A percentile compares a stretch with the other conserved stretches of the same genome.
Conservation (phyloP, 2,797 vertebrate species). For the Diglossa cyanea region DNA sequence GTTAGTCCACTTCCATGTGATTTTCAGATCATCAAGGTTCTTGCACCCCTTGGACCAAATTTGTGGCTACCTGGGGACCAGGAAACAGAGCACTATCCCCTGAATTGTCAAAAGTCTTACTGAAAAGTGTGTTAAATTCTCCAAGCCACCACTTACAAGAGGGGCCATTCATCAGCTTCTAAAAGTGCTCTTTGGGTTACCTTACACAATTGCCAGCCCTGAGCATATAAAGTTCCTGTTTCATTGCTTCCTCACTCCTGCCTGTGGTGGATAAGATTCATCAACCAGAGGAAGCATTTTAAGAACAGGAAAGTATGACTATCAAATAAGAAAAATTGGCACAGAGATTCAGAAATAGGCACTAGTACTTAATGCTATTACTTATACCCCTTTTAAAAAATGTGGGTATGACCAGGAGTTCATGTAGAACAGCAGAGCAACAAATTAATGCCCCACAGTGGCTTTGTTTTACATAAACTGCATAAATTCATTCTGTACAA, state of each 20-base stretch:
- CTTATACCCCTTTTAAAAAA: background rate
- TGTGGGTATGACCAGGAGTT: background rate
- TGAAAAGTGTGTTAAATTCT: background rate
- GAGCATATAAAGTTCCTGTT: background rate
- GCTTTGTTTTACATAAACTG: background rate
- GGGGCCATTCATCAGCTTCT: background rate
- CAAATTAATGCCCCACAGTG: background rate
- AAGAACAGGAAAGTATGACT: background rate
- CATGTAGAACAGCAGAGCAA: background rate
- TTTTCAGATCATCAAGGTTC: background rate
- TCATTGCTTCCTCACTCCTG: background rate
- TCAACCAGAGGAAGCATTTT: background rate
- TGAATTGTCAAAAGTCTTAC: background rate
- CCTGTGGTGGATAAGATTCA: background rate
- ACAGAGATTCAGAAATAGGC: background rate
- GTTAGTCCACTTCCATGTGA: background rate
- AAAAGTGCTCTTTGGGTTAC: background rate
- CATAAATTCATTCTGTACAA: background rate
- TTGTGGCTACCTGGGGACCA: background rate
- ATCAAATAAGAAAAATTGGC: conserved; percentile 4
- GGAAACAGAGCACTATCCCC: background rate
- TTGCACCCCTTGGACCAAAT: background rate
- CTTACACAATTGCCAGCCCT: background rate
- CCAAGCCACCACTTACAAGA: background rate
- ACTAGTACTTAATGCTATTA: background rate